Evolutionary conservation across 35 echinoderm and acorn worm genomes (phyloP).

Genomic region (Holothuria glaberrima): DNA sequence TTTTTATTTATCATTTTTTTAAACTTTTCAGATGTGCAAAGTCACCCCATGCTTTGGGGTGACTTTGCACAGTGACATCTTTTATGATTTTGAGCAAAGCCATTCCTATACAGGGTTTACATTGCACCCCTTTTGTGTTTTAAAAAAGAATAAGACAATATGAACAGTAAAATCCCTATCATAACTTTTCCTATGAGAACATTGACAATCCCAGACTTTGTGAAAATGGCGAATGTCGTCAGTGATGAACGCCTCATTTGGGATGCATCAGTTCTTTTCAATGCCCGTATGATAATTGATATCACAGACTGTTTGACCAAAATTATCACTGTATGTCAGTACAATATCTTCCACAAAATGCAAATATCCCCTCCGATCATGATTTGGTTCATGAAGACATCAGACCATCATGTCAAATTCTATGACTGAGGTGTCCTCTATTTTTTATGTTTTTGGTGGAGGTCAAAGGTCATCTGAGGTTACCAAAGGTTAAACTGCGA

Average conservation of each 20-base stretch:
- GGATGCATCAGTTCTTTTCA: neutral
- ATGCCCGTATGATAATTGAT: constrained; percentile 5
- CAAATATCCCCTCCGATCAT: neutral
- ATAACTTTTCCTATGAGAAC: neutral
- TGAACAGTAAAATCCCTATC: too few relatives aligned
- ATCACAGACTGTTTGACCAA: neutral
- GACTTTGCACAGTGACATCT: neutral
- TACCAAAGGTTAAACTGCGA: too few relatives aligned
- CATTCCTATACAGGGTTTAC: neutral
- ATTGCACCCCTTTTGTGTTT: neutral
- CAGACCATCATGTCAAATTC: too few relatives aligned
- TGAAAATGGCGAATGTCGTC: neutral
- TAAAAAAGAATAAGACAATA: neutral
- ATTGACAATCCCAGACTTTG: neutral
- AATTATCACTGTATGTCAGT: neutral
- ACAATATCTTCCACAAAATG: neutral
- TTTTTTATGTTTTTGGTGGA: too few relatives aligned
- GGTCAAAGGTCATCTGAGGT: too few relatives aligned
- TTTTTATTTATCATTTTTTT: neutral
- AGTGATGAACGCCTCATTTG: too few relatives aligned
- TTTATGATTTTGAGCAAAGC: neutral
- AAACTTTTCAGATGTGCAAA: neutral
- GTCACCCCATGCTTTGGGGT: neutral
- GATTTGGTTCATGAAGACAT: neutral
- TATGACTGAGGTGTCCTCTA: too few relatives aligned